Evolutionary conservation across 2,888 invertebrate species (phyloP).

Genomic region (Dimorphilus gyrociliatus): DNA sequence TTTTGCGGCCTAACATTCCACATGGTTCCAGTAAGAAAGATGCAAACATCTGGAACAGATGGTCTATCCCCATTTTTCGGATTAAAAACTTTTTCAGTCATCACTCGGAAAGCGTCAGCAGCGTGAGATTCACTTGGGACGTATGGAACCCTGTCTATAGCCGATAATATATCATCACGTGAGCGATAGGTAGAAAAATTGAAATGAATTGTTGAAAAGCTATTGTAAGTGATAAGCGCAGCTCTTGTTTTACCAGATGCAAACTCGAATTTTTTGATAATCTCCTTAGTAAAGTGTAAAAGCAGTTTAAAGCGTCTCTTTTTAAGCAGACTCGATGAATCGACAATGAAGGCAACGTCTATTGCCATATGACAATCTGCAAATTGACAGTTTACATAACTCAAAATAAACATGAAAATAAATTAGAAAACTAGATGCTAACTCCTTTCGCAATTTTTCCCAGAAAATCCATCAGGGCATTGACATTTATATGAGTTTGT

Average conservation of each 20-base stretch:
- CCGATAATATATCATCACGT: conserved; percentile 10
- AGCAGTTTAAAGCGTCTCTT: no score
- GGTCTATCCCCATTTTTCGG: conserved; percentile 19
- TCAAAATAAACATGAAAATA: no score
- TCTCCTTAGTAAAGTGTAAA: no score
- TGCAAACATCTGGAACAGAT: conserved; percentile 14
- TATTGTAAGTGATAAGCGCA: conserved; percentile 28
- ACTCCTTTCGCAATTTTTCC: no score
- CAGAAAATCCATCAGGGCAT: no score
- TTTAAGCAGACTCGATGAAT: no score
- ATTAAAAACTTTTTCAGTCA: conserved; percentile 19
- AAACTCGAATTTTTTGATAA: conserved; percentile 5
- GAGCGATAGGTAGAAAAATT: conserved; percentile 9
- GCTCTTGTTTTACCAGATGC: conserved; percentile 12
- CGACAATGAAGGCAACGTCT: conserved; percentile 9
- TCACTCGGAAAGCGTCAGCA: conserved; percentile 15
- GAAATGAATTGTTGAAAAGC: conserved; percentile 18
- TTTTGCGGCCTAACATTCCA: conserved; percentile 14
- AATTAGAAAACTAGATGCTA: no score
- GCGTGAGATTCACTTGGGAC: conserved; percentile 19
- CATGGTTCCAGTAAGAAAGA: conserved; percentile 24
- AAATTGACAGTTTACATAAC: no score
- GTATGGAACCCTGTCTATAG: conserved; percentile 15
- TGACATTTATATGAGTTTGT: no score
- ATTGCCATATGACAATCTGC: conserved; percentile 7